phyloP scores from a whole-genome alignment of 2,888 invertebrate species.

The Scaptomyza caliginosa region DNA sequence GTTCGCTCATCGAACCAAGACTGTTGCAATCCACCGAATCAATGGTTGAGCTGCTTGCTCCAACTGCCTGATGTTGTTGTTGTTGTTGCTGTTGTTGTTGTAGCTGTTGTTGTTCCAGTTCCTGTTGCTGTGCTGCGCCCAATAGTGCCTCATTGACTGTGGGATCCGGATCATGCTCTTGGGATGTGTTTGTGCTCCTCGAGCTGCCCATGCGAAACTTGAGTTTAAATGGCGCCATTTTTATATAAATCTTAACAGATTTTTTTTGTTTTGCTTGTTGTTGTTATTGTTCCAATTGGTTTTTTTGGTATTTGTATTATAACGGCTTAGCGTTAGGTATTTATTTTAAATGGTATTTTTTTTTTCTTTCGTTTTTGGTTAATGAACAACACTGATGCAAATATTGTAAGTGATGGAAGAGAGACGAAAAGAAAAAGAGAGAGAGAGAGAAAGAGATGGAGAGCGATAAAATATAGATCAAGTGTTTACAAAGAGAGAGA shows the following conservation, averaged over 20 bases:
- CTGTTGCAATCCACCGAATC: slow-evolving; percentile 83
- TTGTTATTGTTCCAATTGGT: slow-evolving; percentile 4
- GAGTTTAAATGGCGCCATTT: slow-evolving; percentile 84
- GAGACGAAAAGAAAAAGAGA: slow-evolving; percentile 12
- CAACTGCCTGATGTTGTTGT: slow-evolving; percentile 70
- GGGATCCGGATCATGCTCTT: slow-evolving; percentile 83
- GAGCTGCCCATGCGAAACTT: slow-evolving; percentile 84
- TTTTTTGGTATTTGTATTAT: neutral
- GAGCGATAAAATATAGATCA: slow-evolving; percentile 9
- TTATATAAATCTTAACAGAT: neutral
- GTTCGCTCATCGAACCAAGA: slow-evolving; percentile 82
- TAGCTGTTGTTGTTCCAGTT: slow-evolving; percentile 52
- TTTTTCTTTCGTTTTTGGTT: slow-evolving; percentile 16
- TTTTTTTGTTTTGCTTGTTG: neutral
- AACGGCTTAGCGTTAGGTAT: slow-evolving; percentile 16
- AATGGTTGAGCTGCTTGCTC: slow-evolving; percentile 83
- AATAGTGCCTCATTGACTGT: slow-evolving; percentile 83
- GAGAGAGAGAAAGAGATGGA: neutral
- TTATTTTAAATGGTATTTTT: slow-evolving; percentile 6
- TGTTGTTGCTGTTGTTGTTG: slow-evolving; percentile 44
- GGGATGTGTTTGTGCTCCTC: slow-evolving; percentile 84
- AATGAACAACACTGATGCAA: slow-evolving; percentile 63
- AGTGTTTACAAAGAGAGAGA: slow-evolving; percentile 7
- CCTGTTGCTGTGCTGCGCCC: slow-evolving; percentile 68
- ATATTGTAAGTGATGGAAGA: slow-evolving; percentile 11